These are phyloP conservation scores for Amphipyra berbera DNA, from an alignment of 2,888 invertebrate species.

Conservation along the genomic window DNA sequence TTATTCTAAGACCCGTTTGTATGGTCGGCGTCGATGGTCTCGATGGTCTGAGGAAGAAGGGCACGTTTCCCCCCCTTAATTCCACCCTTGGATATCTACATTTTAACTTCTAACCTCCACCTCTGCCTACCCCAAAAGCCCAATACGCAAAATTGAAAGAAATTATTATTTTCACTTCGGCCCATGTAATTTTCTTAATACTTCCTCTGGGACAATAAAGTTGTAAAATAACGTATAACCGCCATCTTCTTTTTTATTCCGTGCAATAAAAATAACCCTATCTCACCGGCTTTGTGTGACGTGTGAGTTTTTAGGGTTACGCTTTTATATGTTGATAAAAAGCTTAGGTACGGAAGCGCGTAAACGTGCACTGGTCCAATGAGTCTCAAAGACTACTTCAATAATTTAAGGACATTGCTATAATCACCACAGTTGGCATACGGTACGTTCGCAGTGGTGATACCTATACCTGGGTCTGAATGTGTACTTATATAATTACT, in stretches of 20 bases:
- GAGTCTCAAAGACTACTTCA: too few relatives aligned
- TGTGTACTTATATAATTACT: too few relatives aligned
- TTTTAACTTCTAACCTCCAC: neutral
- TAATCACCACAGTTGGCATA: too few relatives aligned
- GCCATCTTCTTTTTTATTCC: conserved; percentile 53
- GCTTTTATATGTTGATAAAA: conserved; percentile 35
- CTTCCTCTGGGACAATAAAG: conserved; percentile 50
- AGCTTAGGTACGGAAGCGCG: conserved; percentile 11
- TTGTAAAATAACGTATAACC: conserved; percentile 53
- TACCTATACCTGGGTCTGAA: too few relatives aligned
- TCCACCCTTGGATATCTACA: too few relatives aligned
- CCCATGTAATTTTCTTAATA: conserved; percentile 55
- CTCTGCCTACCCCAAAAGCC: conserved; percentile 17
- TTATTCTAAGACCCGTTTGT: too few relatives aligned
- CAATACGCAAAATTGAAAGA: conserved; percentile 44
- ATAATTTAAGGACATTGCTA: too few relatives aligned
- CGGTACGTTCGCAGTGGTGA: too few relatives aligned
- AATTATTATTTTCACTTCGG: conserved; percentile 46
- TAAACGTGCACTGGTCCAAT: too few relatives aligned
- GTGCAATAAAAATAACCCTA: conserved; percentile 60
- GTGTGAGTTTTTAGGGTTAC: conserved; percentile 46
- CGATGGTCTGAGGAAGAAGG: too few relatives aligned
- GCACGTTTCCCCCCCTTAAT: too few relatives aligned
- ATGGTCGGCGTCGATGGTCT: too few relatives aligned
- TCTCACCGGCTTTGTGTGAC: conserved; percentile 57